Evolutionary conservation across 2,113 vertebrate species (phyloP), one percentile per base, ranked within the genome.

Genomic region (Syrmaticus mikado): DNA sequence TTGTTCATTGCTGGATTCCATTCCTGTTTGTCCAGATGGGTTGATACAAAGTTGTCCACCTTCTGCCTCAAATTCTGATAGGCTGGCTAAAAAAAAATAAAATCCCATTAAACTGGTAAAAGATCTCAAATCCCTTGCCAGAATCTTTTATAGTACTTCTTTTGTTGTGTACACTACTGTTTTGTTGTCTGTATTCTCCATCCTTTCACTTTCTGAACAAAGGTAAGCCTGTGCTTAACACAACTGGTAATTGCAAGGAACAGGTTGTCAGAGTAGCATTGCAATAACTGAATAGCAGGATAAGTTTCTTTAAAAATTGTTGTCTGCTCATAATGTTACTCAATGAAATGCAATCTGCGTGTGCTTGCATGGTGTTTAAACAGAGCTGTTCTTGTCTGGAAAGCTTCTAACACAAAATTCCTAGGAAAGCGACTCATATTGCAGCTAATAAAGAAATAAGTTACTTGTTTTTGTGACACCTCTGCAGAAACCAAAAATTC

Each of bases 1-100:
- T 99, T 99, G 98, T 99, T 99, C 98, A 99, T 99, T 38, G 98
- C 89, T 22, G 99, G 98, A 87, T 98, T 99, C 99, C 99, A 99
- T 18, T 99, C 99, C 95, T 99, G 99, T 38, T 99, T 98, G 96
- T 98, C 99, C 96, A 99, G 96, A 45, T 99, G 99, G 7, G 98
- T 98, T 0, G 99, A 98, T 78, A 99, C 99, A 90, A 98, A 99
- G 97, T 99, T 99, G 98, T 99, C 99, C 12, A 99, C 99, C 95
- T 99, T 99, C 98, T 99, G 99, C 72, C 99, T 98, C 94, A 99
- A 97, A 95, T 99, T 99, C 96, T 99, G 99, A 96, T 99, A 99
- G 50, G 99, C 99, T 79, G 99, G 99, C 99, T 99, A 58, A 72
- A 90, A 80, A 67, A 77, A 34, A 53, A 61, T 22, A 10, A 6